Conservation (phyloP, 2,888 invertebrate species). For the Trichopria drosophilae region DNA sequence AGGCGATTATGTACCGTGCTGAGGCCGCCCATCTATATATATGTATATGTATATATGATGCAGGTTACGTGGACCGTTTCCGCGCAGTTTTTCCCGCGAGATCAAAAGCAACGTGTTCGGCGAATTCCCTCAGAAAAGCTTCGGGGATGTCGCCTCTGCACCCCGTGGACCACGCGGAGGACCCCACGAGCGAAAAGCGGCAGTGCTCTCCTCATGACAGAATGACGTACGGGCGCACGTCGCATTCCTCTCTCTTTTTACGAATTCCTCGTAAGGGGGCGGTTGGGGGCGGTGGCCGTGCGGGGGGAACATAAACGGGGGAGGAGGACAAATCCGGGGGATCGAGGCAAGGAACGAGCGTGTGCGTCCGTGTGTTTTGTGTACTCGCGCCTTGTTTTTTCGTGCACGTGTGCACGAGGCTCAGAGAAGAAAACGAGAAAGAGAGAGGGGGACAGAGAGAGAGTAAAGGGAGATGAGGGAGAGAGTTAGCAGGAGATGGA, state of each 20-base stretch:
- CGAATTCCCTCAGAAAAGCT: slow-evolving; percentile 20
- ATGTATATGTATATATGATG: background rate
- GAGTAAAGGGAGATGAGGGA: slow-evolving; percentile 6
- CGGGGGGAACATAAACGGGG: background rate
- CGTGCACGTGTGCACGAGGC: too few relatives aligned
- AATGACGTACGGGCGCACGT: slow-evolving; percentile 44
- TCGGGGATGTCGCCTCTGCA: slow-evolving; percentile 12
- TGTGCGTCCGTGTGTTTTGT: too few relatives aligned
- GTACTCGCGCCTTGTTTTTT: too few relatives aligned
- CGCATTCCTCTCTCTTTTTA: slow-evolving; percentile 47
- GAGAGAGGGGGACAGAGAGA: slow-evolving; percentile 12
- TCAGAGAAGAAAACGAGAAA: slow-evolving; percentile 9
- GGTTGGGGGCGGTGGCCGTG: background rate
- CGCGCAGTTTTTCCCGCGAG: slow-evolving; percentile 29
- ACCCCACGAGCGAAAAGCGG: slow-evolving; percentile 18
- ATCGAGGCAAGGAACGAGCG: too few relatives aligned
- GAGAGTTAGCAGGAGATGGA: slow-evolving; percentile 3
- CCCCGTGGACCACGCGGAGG: slow-evolving; percentile 16
- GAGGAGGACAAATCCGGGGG: background rate
- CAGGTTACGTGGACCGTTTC: slow-evolving; percentile 18
- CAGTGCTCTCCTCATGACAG: slow-evolving; percentile 38
- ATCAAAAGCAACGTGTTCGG: slow-evolving; percentile 36
- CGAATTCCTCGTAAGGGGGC: slow-evolving; percentile 38
- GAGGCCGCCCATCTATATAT: too few relatives aligned
- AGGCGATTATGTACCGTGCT: too few relatives aligned